These are phyloP conservation scores for Mormyrops attenuatus DNA, from an alignment of 2,797 vertebrate genomes.

Conservation along the genomic window DNA sequence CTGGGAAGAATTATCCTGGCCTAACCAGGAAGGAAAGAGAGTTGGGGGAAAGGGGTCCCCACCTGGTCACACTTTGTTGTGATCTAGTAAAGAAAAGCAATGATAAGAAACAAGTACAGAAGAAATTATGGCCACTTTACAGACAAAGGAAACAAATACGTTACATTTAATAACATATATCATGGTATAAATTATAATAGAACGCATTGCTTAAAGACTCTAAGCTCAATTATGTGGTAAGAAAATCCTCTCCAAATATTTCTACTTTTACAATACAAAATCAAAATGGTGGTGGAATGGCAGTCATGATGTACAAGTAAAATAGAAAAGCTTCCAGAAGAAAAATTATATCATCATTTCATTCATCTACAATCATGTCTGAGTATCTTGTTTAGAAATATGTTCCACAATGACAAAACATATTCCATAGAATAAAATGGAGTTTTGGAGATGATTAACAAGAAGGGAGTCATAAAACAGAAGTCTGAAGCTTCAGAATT, in stretches of 20 bases:
- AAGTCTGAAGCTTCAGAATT: constrained; percentile 14
- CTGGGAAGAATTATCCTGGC: constrained; percentile 39
- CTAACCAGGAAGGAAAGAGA: constrained; percentile 38
- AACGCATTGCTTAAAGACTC: constrained; percentile 43
- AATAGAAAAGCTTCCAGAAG: not conserved
- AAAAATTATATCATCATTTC: not conserved
- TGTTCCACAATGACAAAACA: not conserved
- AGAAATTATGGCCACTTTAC: constrained; percentile 59
- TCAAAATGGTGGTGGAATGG: constrained; percentile 2
- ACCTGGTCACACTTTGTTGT: constrained; percentile 73
- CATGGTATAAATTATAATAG: constrained; percentile 14
- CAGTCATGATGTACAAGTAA: not conserved
- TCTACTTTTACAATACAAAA: not conserved
- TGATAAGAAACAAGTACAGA: constrained; percentile 58
- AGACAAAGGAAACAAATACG: constrained; percentile 33
- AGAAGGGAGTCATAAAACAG: constrained; percentile 22
- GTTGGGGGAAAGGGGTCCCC: constrained; percentile 54
- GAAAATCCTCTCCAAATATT: not conserved
- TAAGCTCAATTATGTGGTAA: not conserved
- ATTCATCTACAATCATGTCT: not conserved
- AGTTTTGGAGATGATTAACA: constrained; percentile 16
- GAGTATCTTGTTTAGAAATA: constrained; percentile 13
- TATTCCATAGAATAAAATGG: constrained; percentile 12
- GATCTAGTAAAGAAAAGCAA: constrained; percentile 68
- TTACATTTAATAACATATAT: constrained; percentile 25